A percentile compares a stretch with the other conserved stretches of the same genome.
Conservation (phyloP, 2,113 vertebrate species). For the Mobula hypostoma region DNA sequence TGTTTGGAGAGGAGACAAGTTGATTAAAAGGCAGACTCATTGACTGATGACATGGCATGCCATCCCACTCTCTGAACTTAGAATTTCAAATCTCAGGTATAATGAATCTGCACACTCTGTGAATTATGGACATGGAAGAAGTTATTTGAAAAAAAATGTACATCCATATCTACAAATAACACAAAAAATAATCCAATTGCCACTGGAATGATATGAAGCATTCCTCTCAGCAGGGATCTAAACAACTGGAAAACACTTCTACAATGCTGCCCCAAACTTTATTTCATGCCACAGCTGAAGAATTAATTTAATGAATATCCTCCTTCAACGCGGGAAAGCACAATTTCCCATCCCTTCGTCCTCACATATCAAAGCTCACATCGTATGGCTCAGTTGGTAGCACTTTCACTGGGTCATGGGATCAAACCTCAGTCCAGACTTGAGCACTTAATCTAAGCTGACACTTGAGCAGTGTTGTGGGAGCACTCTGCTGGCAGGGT, state of each 20-base stretch:
- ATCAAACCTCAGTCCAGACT: neutral
- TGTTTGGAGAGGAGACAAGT: neutral
- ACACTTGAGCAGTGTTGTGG: neutral
- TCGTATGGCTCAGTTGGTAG: slow-evolving; percentile 11
- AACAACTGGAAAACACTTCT: neutral
- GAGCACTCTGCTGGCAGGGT: neutral
- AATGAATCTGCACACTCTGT: no score
- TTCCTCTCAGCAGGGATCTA: neutral
- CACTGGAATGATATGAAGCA: neutral
- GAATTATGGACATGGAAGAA: neutral
- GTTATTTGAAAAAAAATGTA: neutral
- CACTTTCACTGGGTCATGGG: slow-evolving; percentile 25
- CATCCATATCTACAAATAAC: no score
- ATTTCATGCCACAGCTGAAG: neutral
- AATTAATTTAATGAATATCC: neutral
- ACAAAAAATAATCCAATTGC: neutral
- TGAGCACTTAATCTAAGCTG: neutral
- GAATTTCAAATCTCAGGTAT: no score
- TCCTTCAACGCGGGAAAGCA: neutral
- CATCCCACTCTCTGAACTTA: no score
- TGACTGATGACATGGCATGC: no score
- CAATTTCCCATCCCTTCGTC: no score
- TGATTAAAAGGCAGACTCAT: neutral
- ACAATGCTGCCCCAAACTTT: neutral
- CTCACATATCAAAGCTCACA: neutral